These are phyloP conservation scores for Nymphalis polychloros DNA, from an alignment of 2,888 invertebrate genomes.

Conservation along the genomic window DNA sequence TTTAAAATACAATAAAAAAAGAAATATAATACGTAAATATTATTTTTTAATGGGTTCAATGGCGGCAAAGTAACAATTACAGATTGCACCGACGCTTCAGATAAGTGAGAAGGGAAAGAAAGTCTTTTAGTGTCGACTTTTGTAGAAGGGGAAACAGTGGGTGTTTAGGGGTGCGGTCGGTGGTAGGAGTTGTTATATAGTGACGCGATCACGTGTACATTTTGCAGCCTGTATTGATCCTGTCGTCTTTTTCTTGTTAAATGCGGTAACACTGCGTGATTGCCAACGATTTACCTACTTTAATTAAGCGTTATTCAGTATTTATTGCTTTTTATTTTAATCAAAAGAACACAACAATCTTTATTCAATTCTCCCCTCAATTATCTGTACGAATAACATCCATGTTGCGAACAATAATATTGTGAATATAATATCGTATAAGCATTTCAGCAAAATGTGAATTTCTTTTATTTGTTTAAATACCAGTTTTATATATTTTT, in stretches of 20 bases:
- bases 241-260: constrained; percentile 71
- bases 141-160: constrained; percentile 64
- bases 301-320: constrained; percentile 7
- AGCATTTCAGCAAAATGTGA: no score
- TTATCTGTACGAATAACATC: not conserved
- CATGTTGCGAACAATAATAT: no score
- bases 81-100: constrained; percentile 45
- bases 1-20: not conserved
- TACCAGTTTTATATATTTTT: not conserved
- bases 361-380: no score
- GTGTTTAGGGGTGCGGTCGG: constrained; percentile 70
- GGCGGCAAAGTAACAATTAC: constrained; percentile 1
- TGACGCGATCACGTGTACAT: constrained; percentile 81
- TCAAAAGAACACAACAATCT: not conserved
- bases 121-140: constrained; percentile 70
- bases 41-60: not conserved
- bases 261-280: constrained; percentile 61
- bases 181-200: constrained; percentile 78
- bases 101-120: constrained; percentile 57
- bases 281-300: constrained; percentile 41
- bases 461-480: no score
- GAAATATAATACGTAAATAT: not conserved
- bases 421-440: no score
- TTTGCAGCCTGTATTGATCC: constrained; percentile 80
- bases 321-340: not conserved